A percentile compares a stretch with the other conserved stretches of the same genome.
Evolutionary conservation across 2,888 invertebrate species (phyloP).

Genomic region (Proisotoma minuta): DNA sequence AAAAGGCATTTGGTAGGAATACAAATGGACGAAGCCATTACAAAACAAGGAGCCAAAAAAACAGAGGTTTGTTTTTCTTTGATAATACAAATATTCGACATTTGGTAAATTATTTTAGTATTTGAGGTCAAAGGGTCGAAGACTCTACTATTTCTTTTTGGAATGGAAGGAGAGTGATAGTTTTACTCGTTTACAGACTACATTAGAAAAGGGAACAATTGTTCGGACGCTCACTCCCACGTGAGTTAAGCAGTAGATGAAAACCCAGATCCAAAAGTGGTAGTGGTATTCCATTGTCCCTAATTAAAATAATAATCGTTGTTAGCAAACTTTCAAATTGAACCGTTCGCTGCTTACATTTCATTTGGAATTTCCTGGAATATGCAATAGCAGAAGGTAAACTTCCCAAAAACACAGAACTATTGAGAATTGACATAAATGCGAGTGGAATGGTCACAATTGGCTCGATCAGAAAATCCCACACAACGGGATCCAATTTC

Average conservation of each 20-base stretch:
- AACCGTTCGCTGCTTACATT: background rate
- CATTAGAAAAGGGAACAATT: conserved; percentile 20
- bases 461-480: conserved; percentile 46
- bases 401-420: conserved; percentile 44
- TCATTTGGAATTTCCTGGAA: background rate
- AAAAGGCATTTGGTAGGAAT: conserved; percentile 82
- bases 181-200: background rate
- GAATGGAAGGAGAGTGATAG: too few relatives aligned
- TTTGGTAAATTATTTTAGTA: conserved; percentile 61
- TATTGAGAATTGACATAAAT: conserved; percentile 46
- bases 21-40: conserved; percentile 66
- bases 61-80: conserved; percentile 60
- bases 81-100: conserved; percentile 60
- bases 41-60: conserved; percentile 66
- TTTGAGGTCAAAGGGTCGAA: conserved; percentile 69
- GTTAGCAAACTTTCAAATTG: background rate
- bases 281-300: background rate
- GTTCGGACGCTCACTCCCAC: conserved; percentile 41
- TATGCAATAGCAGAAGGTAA: conserved; percentile 31
- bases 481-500: conserved; percentile 26
- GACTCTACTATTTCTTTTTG: too few relatives aligned
- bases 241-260: conserved; percentile 41
- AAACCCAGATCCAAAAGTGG: conserved; percentile 18
- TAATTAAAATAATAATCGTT: background rate
- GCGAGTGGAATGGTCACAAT: conserved; percentile 42